These are phyloP conservation scores for Chelonus formosanus DNA, from an alignment of 2,888 invertebrate genomes.

Conservation along the genomic window DNA sequence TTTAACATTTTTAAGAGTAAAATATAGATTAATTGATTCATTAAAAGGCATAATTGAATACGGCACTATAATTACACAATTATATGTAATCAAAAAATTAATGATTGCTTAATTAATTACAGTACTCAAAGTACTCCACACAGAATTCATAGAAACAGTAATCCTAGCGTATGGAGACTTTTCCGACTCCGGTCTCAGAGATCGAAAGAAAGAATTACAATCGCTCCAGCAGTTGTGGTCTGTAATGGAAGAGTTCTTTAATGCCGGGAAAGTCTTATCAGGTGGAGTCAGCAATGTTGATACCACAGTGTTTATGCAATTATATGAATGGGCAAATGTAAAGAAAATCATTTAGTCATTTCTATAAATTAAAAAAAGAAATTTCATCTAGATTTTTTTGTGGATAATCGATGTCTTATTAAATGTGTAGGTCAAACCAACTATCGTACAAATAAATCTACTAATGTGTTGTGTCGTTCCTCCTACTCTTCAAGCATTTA, in stretches of 20 bases:
- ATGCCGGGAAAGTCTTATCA: conserved; percentile 69
- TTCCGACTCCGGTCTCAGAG: conserved; percentile 19
- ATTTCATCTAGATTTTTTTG: conserved; percentile 8
- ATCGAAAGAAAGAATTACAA: conserved; percentile 48
- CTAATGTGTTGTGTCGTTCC: conserved; percentile 95
- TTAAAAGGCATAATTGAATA: background rate
- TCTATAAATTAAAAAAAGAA: too few relatives aligned
- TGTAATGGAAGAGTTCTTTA: conserved; percentile 77
- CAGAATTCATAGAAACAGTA: conserved; percentile 81
- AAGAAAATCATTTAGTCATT: conserved; percentile 14
- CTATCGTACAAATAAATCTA: conserved; percentile 91
- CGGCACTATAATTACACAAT: background rate
- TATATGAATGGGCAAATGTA: conserved; percentile 79
- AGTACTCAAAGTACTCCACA: conserved; percentile 78
- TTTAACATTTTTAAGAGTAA: too few relatives aligned
- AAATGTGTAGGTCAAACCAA: conserved; percentile 74
- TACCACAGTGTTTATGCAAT: conserved; percentile 77
- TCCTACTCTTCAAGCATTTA: conserved; percentile 86
- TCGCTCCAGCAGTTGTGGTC: conserved; percentile 79
- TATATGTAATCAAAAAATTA: conserved; percentile 11
- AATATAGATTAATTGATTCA: too few relatives aligned
- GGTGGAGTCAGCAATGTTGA: conserved; percentile 92
- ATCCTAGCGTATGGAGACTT: conserved; percentile 79
- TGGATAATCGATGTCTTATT: background rate
- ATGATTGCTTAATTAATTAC: conserved; percentile 28